phyloP scores from a whole-genome alignment of 1,140 invertebrate genomes.

The Caligus rogercresseyi region DNA sequence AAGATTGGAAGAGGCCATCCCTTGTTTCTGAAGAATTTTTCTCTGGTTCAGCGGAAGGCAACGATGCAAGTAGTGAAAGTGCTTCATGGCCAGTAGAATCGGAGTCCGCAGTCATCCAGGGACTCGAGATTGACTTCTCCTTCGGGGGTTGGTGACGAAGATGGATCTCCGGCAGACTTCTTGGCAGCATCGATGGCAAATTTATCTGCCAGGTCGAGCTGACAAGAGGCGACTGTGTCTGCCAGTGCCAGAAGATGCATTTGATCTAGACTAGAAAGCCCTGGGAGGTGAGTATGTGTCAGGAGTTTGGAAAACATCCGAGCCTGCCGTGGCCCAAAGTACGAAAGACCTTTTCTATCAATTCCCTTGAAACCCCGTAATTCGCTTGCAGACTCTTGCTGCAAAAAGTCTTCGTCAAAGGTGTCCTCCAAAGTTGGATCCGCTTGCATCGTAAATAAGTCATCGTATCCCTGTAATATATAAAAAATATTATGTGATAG shows the following conservation, averaged over 20 bases:
- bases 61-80: slow-evolving; percentile 80
- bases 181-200: slow-evolving; percentile 58
- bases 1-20: slow-evolving; percentile 75
- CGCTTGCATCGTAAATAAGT: slow-evolving; percentile 24
- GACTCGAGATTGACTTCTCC: slow-evolving; percentile 38
- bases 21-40: slow-evolving; percentile 63
- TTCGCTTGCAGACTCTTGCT: slow-evolving; percentile 22
- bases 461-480: slow-evolving; percentile 23
- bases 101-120: slow-evolving; percentile 87
- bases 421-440: slow-evolving; percentile 13
- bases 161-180: slow-evolving; percentile 46
- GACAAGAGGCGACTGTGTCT: slow-evolving; percentile 87
- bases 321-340: slow-evolving; percentile 30
- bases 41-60: slow-evolving; percentile 77
- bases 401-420: slow-evolving; percentile 20
- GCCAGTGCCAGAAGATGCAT: slow-evolving; percentile 95
- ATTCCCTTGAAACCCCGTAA: slow-evolving; percentile 16
- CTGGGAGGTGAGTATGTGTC: slow-evolving; percentile 89
- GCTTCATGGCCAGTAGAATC: slow-evolving; percentile 94
- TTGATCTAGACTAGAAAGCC: slow-evolving; percentile 89
- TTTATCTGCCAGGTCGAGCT: slow-evolving; percentile 63
- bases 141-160: slow-evolving; percentile 22
- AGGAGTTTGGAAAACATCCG: slow-evolving; percentile 56
- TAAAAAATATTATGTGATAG: too few species aligned
- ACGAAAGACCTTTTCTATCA: slow-evolving; percentile 25